These are phyloP conservation scores for Fregetta grallaria DNA, from an alignment of 2,113 vertebrate genomes.

Conservation along the genomic window DNA sequence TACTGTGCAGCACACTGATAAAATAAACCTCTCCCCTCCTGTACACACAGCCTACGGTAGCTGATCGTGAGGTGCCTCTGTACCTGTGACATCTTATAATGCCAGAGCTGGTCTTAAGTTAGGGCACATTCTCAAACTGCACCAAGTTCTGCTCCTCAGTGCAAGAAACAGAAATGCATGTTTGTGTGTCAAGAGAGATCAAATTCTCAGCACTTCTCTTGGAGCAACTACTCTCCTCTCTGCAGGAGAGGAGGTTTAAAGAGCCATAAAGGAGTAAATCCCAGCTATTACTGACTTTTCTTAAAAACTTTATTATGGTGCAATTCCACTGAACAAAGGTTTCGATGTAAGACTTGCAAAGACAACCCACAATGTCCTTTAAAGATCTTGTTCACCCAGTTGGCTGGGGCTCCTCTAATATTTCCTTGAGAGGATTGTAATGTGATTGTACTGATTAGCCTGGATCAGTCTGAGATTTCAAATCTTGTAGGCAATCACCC, in stretches of 20 bases:
- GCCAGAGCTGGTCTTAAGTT: not conserved
- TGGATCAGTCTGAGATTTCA: not conserved
- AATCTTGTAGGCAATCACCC: not conserved
- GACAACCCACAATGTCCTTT: not conserved
- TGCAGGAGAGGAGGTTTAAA: not conserved
- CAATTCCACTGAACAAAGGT: not conserved
- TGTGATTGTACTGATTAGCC: not conserved
- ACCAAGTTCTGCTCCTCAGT: not conserved
- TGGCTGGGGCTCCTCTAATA: not conserved
- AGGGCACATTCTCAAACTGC: not conserved
- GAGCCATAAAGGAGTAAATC: not conserved
- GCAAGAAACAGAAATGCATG: not conserved
- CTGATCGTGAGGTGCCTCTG: not conserved
- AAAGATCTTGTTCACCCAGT: not conserved
- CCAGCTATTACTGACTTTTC: not conserved
- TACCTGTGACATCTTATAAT: not conserved
- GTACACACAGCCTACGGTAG: not conserved
- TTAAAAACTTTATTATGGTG: not conserved
- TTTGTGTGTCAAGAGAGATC: not conserved
- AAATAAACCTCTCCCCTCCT: not conserved
- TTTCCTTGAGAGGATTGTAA: not conserved
- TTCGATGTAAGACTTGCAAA: not conserved
- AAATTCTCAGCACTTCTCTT: not conserved
- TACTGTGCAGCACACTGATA: not conserved
- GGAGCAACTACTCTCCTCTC: not conserved